Evolutionary conservation across 2,888 invertebrate genomes (phyloP).

Genomic region (Antheraea assamensis): DNA sequence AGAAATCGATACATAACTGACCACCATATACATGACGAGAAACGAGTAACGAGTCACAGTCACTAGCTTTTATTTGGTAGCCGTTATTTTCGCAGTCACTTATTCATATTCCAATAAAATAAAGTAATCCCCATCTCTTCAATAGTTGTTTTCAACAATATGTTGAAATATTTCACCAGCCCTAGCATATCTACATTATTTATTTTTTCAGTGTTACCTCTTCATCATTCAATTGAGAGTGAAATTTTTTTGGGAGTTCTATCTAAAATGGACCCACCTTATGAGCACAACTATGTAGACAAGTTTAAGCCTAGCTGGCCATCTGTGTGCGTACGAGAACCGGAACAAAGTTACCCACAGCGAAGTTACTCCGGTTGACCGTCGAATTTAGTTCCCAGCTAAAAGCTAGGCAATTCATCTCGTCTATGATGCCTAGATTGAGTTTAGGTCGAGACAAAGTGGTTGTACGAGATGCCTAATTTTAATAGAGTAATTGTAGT

Average conservation of each 20-base stretch:
- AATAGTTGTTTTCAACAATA: neutral
- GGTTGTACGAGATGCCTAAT: conserved; percentile 19
- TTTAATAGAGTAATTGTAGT: conserved; percentile 2
- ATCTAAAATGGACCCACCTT: neutral
- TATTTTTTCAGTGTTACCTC: neutral
- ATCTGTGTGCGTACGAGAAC: conserved; percentile 33
- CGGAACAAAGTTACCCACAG: conserved; percentile 41
- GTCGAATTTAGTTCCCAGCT: conserved; percentile 40
- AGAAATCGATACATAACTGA: too few relatives aligned
- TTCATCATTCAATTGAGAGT: neutral
- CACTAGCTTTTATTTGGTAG: too few relatives aligned
- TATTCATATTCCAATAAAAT: too few relatives aligned
- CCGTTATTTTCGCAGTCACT: too few relatives aligned
- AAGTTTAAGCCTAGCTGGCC: conserved; percentile 37
- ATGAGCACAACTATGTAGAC: neutral
- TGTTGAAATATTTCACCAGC: neutral
- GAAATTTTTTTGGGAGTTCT: neutral
- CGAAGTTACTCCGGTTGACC: conserved; percentile 37
- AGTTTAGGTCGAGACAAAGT: conserved; percentile 44
- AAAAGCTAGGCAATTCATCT: conserved; percentile 48
- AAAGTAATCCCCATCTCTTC: too few relatives aligned
- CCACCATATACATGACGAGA: too few relatives aligned
- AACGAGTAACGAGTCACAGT: too few relatives aligned
- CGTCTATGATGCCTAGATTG: conserved; percentile 52
- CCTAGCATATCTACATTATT: neutral